phyloP scores from a whole-genome alignment of 2,888 invertebrate genomes.

The Epinotia bilunana region DNA sequence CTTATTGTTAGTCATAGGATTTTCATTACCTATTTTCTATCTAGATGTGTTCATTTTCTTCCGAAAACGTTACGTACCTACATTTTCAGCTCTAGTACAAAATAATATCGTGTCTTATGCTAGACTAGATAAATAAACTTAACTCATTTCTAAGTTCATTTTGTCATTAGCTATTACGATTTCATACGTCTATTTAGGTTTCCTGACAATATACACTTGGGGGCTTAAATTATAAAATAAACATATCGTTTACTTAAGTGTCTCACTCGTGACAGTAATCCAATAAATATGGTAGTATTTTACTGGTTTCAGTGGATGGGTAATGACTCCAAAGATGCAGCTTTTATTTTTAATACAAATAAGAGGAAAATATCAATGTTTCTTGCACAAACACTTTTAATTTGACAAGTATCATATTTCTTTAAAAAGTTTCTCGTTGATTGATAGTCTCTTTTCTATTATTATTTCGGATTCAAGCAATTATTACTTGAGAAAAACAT shows the following conservation, averaged over 20 bases:
- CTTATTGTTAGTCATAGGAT: slow-evolving; percentile 8
- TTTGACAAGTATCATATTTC: not conserved
- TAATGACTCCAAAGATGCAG: slow-evolving; percentile 77
- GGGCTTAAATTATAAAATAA: slow-evolving; percentile 56
- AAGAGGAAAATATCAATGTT: slow-evolving; percentile 63
- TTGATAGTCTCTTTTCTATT: not conserved
- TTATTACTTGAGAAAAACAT: not conserved
- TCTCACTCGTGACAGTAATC: slow-evolving; percentile 74
- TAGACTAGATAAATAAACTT: slow-evolving; percentile 49
- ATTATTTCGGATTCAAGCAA: not conserved
- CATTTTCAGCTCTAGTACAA: slow-evolving; percentile 71
- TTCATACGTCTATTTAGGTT: slow-evolving; percentile 32
- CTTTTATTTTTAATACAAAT: slow-evolving; percentile 78
- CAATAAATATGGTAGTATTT: slow-evolving; percentile 68
- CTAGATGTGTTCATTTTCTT: slow-evolving; percentile 24
- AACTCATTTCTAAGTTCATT: slow-evolving; percentile 26
- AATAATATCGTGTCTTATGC: slow-evolving; percentile 70
- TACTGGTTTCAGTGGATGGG: slow-evolving; percentile 49
- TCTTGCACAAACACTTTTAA: slow-evolving; percentile 28
- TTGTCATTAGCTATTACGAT: slow-evolving; percentile 36
- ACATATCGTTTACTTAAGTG: slow-evolving; percentile 81
- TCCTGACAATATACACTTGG: slow-evolving; percentile 49
- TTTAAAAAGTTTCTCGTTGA: not conserved
- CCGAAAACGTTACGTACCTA: slow-evolving; percentile 33
- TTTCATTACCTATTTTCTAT: slow-evolving; percentile 18